phyloP scores from a whole-genome alignment of 1,140 invertebrate genomes.

The Papilio machaon region DNA sequence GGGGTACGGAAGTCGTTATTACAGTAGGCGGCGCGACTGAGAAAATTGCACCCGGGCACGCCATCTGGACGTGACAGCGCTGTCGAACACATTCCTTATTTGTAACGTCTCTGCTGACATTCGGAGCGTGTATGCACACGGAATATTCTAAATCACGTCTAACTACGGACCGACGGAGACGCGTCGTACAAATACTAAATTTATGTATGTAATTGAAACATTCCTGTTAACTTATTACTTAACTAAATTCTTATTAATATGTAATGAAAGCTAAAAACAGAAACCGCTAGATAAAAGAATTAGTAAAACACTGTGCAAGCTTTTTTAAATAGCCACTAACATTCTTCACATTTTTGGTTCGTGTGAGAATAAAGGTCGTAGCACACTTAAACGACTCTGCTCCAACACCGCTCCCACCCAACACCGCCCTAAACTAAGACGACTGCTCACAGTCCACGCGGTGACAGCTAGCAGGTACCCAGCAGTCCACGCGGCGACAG shows the following conservation, averaged over 20 bases:
- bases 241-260: not conserved
- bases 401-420: too few species aligned
- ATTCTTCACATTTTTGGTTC: too few species aligned
- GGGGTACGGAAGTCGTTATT: conserved; percentile 81
- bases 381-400: too few species aligned
- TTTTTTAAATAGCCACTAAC: too few species aligned
- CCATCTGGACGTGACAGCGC: conserved; percentile 78
- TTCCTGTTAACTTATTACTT: not conserved
- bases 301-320: too few species aligned
- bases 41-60: conserved; percentile 77
- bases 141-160: conserved; percentile 58
- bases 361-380: too few species aligned
- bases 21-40: conserved; percentile 77
- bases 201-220: conserved; percentile 27
- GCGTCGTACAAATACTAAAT: not conserved
- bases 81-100: conserved; percentile 79
- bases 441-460: too few species aligned
- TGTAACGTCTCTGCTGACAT: conserved; percentile 76
- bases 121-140: conserved; percentile 62
- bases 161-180: not conserved
- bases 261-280: not conserved
- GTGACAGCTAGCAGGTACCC: too few species aligned
- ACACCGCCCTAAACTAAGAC: too few species aligned
- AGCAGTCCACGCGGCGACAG: too few species aligned
- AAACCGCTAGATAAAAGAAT: not conserved